A percentile compares a stretch with the other conserved stretches of the same genome.
These are phyloP conservation scores for Meandrina meandrites DNA, from an alignment of 92 coral and sea anemone species.

Conservation along the genomic window DNA sequence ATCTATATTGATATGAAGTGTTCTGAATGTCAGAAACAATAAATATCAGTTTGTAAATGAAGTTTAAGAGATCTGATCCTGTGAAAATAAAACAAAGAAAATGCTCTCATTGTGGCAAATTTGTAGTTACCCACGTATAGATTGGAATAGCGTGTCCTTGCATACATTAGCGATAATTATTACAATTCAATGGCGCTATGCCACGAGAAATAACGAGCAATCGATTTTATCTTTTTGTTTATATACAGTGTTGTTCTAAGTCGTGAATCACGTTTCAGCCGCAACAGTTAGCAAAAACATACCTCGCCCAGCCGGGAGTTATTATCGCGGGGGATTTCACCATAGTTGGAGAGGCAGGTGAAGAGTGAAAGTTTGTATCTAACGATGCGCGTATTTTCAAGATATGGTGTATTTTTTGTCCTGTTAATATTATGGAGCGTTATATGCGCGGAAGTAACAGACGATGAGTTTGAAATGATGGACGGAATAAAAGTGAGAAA, in stretches of 20 bases:
- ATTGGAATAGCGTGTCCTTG: neutral
- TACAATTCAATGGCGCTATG: constrained; percentile 2
- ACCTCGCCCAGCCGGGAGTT: no score
- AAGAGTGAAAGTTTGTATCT: neutral
- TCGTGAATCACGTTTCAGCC: neutral
- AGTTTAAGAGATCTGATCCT: neutral
- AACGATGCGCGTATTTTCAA: constrained; percentile 2
- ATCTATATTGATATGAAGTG: neutral
- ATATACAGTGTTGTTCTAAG: neutral
- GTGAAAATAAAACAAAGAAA: neutral
- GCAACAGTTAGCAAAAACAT: neutral
- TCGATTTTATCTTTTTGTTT: neutral
- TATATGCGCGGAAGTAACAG: constrained; percentile 34
- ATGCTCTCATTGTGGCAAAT: neutral
- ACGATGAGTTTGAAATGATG: constrained; percentile 55
- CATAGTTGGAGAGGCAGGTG: neutral
- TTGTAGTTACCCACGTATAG: neutral
- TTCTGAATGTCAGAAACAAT: neutral
- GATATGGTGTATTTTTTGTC: neutral
- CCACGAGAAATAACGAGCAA: neutral
- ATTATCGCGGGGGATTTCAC: neutral
- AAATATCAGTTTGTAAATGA: no score
- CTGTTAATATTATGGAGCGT: neutral
- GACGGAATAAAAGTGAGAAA: constrained; percentile 62
- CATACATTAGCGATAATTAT: constrained; percentile 11